Conservation (phyloP, 2,797 vertebrate genomes). For the Simalia tracyae region DNA sequence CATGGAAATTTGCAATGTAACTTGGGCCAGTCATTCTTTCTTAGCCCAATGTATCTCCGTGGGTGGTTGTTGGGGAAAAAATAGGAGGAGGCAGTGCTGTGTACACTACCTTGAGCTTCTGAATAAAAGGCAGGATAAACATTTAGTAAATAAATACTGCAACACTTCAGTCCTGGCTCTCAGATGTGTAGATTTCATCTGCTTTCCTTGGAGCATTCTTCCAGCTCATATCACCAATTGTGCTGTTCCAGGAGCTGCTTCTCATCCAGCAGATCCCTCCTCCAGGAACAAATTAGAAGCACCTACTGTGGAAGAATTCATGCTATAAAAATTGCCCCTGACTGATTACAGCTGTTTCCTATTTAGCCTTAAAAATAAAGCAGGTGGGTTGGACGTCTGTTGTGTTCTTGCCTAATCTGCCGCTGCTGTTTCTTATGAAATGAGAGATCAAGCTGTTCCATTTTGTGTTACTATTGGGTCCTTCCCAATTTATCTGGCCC, state of each 20-base stretch:
- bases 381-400: background rate
- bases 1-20: background rate
- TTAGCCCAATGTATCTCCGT: background rate
- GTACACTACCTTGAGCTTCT: background rate
- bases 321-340: background rate
- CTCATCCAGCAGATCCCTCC: background rate
- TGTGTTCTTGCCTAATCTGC: background rate
- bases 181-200: background rate
- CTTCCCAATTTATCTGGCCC: background rate
- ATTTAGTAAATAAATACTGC: background rate
- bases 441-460: background rate
- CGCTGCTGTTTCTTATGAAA: background rate
- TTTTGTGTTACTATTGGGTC: background rate
- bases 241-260: background rate
- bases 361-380: background rate
- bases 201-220: background rate
- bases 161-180: background rate
- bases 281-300: background rate
- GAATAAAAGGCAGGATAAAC: background rate
- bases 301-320: background rate
- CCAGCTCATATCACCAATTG: background rate
- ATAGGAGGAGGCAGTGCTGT: background rate
- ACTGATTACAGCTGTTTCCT: background rate
- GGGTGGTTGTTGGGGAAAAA: background rate
- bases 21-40: background rate